Percentiles rank a stretch among this genome's conserved stretches.
phyloP scores from a whole-genome alignment of 2,888 invertebrate species.

The Caenorhabditis afra region DNA sequence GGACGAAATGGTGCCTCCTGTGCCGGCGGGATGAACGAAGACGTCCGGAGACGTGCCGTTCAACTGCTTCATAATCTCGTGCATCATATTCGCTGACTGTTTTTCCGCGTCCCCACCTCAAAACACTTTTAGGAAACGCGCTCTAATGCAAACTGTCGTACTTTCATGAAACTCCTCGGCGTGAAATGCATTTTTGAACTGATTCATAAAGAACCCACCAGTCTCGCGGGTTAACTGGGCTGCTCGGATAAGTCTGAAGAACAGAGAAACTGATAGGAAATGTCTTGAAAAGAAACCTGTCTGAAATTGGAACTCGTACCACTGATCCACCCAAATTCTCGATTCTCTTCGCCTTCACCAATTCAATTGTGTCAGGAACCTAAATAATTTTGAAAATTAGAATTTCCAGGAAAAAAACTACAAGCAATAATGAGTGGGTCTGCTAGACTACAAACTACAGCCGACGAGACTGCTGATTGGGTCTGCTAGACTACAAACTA shows the following conservation, averaged over 20 bases:
- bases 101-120: constrained; percentile 60
- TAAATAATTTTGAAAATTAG: not conserved
- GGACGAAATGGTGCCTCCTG: constrained; percentile 69
- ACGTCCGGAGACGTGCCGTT: constrained; percentile 36
- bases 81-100: constrained; percentile 70
- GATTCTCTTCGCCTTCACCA: constrained; percentile 53
- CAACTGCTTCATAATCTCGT: constrained; percentile 70
- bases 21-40: constrained; percentile 75
- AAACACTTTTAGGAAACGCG: not conserved
- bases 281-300: constrained; percentile 37
- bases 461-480: no score
- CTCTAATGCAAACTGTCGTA: constrained; percentile 9
- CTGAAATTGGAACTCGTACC: constrained; percentile 52
- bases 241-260: constrained; percentile 38
- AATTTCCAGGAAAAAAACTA: no score
- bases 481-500: no score
- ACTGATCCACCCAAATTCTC: constrained; percentile 54
- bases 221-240: constrained; percentile 32
- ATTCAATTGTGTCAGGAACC: constrained; percentile 65
- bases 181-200: constrained; percentile 73
- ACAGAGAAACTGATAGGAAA: no score
- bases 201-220: constrained; percentile 73
- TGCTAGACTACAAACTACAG: no score
- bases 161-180: constrained; percentile 77
- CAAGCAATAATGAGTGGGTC: no score